These are phyloP conservation scores for Scomber scombrus DNA, from an alignment of 2,113 vertebrate species.

Conservation along the genomic window DNA sequence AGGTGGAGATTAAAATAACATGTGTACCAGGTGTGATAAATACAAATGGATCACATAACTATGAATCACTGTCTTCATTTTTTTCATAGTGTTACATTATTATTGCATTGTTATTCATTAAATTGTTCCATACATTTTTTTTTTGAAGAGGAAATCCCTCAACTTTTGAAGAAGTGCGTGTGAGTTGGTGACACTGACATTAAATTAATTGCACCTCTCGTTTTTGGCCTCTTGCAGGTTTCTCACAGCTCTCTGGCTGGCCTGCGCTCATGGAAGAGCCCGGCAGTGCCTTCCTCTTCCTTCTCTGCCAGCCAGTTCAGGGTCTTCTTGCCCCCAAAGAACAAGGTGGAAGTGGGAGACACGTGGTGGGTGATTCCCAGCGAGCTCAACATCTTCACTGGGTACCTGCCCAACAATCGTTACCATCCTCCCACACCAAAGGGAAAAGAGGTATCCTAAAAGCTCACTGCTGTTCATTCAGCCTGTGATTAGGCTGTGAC, in stretches of 20 bases:
- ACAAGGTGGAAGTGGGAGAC: conserved; percentile 88
- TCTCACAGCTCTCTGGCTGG: conserved; percentile 91
- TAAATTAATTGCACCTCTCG: not conserved
- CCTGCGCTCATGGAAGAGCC: conserved; percentile 91
- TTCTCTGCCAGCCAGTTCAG: conserved; percentile 91
- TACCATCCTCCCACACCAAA: conserved; percentile 93
- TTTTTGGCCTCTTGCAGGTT: conserved; percentile 82
- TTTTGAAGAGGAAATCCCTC: too few species aligned
- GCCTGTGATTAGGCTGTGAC: not conserved
- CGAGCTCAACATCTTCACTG: conserved; percentile 95
- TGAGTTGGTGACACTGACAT: too few species aligned
- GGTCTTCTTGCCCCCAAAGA: conserved; percentile 91
- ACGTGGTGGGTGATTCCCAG: conserved; percentile 97
- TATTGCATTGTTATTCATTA: not conserved
- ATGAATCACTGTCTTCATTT: too few species aligned
- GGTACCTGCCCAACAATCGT: conserved; percentile 96
- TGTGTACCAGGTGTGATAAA: too few species aligned
- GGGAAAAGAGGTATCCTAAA: conserved; percentile 91
- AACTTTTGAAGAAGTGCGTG: too few species aligned
- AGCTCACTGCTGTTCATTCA: not conserved
- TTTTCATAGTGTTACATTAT: too few species aligned
- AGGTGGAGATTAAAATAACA: too few species aligned
- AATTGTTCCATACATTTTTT: not conserved
- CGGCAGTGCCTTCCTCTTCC: conserved; percentile 81
- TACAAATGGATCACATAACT: too few species aligned